A percentile compares a stretch with the other conserved stretches of the same genome.
phyloP scores from a whole-genome alignment of 2,797 vertebrate species.

The Pangasius sanitwongsei region DNA sequence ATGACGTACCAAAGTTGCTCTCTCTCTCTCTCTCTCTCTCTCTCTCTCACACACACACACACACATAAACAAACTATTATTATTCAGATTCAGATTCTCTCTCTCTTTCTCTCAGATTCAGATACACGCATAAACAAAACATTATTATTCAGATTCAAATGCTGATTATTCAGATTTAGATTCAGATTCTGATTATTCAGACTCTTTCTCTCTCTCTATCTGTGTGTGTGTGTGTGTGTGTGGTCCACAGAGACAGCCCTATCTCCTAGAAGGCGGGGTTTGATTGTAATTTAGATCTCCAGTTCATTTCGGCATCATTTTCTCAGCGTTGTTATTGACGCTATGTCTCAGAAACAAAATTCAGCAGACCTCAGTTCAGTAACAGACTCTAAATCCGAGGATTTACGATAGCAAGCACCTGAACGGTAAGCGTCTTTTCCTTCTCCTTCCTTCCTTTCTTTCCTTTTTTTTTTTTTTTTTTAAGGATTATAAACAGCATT shows the following conservation, averaged over 20 bases:
- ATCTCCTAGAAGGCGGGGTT: background rate
- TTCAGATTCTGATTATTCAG: too few relatives aligned
- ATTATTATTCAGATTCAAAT: too few relatives aligned
- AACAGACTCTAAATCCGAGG: background rate
- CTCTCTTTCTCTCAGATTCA: too few relatives aligned
- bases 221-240: background rate
- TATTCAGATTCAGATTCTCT: too few relatives aligned
- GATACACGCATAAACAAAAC: too few relatives aligned
- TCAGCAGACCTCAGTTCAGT: background rate
- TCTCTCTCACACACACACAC: too few relatives aligned
- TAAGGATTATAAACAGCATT: background rate
- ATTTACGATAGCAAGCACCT: background rate
- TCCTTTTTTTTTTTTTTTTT: background rate
- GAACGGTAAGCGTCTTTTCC: background rate
- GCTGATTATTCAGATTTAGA: too few relatives aligned
- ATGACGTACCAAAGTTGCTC: too few relatives aligned
- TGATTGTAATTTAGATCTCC: background rate
- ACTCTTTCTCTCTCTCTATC: background rate
- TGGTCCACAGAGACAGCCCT: background rate
- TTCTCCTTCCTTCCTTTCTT: background rate
- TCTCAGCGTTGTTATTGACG: background rate
- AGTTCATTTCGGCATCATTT: background rate
- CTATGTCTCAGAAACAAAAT: background rate
- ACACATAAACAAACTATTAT: too few relatives aligned
- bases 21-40: too few relatives aligned